Evolutionary conservation across 1,140 invertebrate species (phyloP).

Genomic region (Eulimnadia texana): DNA sequence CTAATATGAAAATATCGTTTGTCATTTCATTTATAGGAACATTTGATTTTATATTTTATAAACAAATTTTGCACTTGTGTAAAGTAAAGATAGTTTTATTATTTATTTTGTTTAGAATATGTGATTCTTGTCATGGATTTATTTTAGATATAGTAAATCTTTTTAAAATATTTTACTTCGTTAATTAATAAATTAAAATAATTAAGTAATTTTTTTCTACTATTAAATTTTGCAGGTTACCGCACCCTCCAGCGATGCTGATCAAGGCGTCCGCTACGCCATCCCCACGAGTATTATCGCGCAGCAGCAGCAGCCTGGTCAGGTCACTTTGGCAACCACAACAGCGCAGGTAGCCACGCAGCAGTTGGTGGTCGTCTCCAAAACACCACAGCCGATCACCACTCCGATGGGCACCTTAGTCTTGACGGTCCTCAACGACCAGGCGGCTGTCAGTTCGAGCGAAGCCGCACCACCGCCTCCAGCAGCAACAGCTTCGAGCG

Average conservation of each 20-base stretch:
- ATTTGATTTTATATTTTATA: no score
- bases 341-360: neutral
- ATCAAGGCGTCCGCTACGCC: constrained; percentile 3
- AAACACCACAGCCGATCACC: constrained; percentile 8
- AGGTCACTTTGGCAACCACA: neutral
- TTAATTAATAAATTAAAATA: neutral
- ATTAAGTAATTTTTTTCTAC: neutral
- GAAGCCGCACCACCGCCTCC: constrained; percentile 4
- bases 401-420: neutral
- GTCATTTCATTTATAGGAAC: no score
- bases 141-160: no score
- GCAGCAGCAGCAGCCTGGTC: neutral
- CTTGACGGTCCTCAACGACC: constrained; percentile 15
- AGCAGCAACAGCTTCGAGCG: constrained; percentile 17
- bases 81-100: no score
- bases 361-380: neutral
- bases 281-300: neutral
- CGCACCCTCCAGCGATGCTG: neutral
- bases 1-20: no score
- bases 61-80: no score
- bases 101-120: no score
- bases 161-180: no score
- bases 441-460: neutral
- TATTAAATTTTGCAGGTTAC: neutral
- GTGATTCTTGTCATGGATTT: no score